Evolutionary conservation across 2,888 invertebrate species (phyloP), one percentile per base, ranked within the genome.

Genomic region (Torymus texanus): DNA sequence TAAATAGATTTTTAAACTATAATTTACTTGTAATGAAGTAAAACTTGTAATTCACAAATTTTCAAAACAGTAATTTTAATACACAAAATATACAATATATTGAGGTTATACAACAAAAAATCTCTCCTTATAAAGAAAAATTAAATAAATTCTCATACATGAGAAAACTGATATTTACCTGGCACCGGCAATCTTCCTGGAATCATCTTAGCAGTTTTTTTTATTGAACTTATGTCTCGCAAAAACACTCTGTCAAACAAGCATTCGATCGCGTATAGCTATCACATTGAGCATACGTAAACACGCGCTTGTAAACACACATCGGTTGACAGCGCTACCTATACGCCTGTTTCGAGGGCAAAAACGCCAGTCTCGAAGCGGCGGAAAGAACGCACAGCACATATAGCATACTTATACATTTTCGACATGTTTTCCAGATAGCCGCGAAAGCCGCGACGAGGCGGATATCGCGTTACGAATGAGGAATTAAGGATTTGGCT

Each of bases 181-280:
- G 87, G 84, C 61, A 86, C 86, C 11, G 86, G 83, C 53, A 86
- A 80, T 75, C 88, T 84, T 56, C 86, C 87, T 8, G 88, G 84
- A 84, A 88, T 85, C 88, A 88, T 88, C 61, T 83, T 84, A 11
- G 4, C 29, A 0, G 10, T 16, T 41, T 8, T 41, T 41, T 14
- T 12, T 51, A 18, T 58, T 3, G 13, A 71, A 71, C 29, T 58
- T 66, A 55, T 68, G 50, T 56, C 41, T 41, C 5, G 24, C 14
- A 55, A 67, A 62, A 74, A 21, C 13, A 55, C 18, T 29, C 12
- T 29, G 10, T 56, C 13, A 70, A 58, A 16, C 51, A 14, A 5
- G 11, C n/a, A 10, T 29, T 2, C 13, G 14, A 29, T 2, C 56
- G 29, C 24, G n/a, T 10, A 14, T 21, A 16, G 11, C 16, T 10